A percentile compares a stretch with the other conserved stretches of the same genome.
Conservation (phyloP, 1,140 invertebrate genomes). For the Globodera ellingtonae region DNA sequence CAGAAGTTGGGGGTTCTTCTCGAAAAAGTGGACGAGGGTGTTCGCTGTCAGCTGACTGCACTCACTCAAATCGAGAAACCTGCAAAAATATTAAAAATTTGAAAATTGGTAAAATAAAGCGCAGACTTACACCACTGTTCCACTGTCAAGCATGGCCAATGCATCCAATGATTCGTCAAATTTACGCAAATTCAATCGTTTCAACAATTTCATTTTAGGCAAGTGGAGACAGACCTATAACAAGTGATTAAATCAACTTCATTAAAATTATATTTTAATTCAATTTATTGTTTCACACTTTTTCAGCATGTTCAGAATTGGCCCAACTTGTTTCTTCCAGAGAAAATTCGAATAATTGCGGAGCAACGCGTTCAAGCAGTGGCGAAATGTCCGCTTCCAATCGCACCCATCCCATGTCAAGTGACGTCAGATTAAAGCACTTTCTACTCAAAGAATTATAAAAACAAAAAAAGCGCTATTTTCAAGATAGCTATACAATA, state of each 20-base stretch:
- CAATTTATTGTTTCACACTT: constrained; percentile 22
- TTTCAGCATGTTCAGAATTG: constrained; percentile 29
- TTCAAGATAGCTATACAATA: constrained; percentile 16
- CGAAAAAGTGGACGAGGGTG: constrained; percentile 30
- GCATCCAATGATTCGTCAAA: constrained; percentile 17
- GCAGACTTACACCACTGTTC: constrained; percentile 8
- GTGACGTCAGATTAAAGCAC: constrained; percentile 29
- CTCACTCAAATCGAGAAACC: constrained; percentile 42
- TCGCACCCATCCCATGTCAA: constrained; percentile 37
- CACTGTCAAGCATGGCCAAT: constrained; percentile 1
- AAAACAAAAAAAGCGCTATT: background rate
- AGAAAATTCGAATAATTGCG: constrained; percentile 37
- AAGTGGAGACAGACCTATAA: background rate
- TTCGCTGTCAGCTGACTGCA: constrained; percentile 23
- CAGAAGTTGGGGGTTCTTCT: constrained; percentile 30
- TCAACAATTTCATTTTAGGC: constrained; percentile 8
- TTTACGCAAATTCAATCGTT: constrained; percentile 21
- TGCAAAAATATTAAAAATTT: background rate
- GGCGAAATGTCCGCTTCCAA: constrained; percentile 41
- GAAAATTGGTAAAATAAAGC: background rate
- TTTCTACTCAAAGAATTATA: constrained; percentile 28
- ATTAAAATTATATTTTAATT: background rate
- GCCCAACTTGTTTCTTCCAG: constrained; percentile 40
- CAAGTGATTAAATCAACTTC: no score
- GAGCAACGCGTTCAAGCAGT: constrained; percentile 28